Evolutionary conservation across 1,140 invertebrate genomes (phyloP), one percentile per base, ranked within the genome.

Genomic region (Dendroctonus ponderosae): DNA sequence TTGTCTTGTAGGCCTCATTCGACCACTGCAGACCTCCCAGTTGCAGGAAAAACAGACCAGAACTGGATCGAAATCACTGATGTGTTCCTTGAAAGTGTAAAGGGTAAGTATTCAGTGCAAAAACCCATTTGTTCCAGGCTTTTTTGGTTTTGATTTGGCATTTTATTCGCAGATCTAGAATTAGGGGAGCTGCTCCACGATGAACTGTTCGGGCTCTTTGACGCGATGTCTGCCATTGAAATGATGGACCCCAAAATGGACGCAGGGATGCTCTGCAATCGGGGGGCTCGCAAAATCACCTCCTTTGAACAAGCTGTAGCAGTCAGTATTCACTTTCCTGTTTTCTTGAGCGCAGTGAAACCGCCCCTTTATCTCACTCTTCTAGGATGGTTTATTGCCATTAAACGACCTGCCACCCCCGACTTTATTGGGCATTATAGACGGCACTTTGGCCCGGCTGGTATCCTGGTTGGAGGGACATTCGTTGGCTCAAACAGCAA

Each of bases 171-270:
- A 92, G 93, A 92, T 75, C 79, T 97, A 44, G 82, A 92, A 72
- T 80, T 96, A 46, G 94, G 94, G 12, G 93, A 97, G 80, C 79
- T 97, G 8, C 79, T 96, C 9, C 93, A 96, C 76, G 93, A 96
- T 85, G 70, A 75, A 26, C 79, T 92, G 14, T 96, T 99, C 86
- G 94, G 94, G 0, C 80, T 98, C 14, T 97, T 97, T 84, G 97
- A 99, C 80, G 96, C 96, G 0, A 99, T 99, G 97, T 97, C 95
- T 7, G 97, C 97, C 0, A 98, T 99, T 76, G 97, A 98, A 80
- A 97, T 99, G 93, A 98, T 98, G 96, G 96, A 99, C 81, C 95
- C 96, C 0, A 99, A 99, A 85, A 99, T 99, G 97, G 97, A 99
- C 85, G 95, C 95, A 48, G 96, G 96, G 26, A 98, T 99, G 95